These are phyloP conservation scores for Asteroscopus sphinx DNA, from an alignment of 2,888 invertebrate species.

Conservation along the genomic window DNA sequence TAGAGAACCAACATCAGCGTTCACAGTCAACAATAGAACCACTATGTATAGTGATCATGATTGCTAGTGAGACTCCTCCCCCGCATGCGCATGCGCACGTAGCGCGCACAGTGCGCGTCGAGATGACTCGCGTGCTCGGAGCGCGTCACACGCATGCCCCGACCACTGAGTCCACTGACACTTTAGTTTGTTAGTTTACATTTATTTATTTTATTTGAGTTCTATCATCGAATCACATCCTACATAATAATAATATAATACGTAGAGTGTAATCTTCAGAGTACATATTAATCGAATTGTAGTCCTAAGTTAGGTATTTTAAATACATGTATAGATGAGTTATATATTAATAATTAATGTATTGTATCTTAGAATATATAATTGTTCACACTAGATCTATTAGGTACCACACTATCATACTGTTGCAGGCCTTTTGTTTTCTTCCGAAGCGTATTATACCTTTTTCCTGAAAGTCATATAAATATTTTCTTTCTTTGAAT, in stretches of 20 bases:
- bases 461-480: not conserved
- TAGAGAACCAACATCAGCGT: too few species aligned
- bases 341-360: not conserved
- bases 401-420: slow-evolving; percentile 8
- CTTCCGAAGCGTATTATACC: not conserved
- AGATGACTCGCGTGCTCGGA: not conserved
- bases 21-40: too few species aligned
- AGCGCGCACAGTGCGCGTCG: not conserved
- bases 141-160: slow-evolving; percentile 11
- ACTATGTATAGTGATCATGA: too few species aligned
- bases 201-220: slow-evolving; percentile 41
- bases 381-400: slow-evolving; percentile 3
- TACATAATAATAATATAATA: slow-evolving; percentile 27
- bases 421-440: not conserved
- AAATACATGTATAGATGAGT: slow-evolving; percentile 6
- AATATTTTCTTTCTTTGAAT: not conserved
- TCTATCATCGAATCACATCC: slow-evolving; percentile 52
- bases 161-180: too few species aligned
- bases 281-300: slow-evolving; percentile 11
- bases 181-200: slow-evolving; percentile 33
- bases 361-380: slow-evolving; percentile 1
- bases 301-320: slow-evolving; percentile 23
- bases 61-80: too few species aligned
- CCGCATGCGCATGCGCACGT: too few species aligned
- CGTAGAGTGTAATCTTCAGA: slow-evolving; percentile 5